Percentiles rank a stretch among this genome's conserved stretches.
phyloP scores from a whole-genome alignment of 2,113 vertebrate species.

The human region GRCh38 chr11:69200001-69200500 shows the following conservation, averaged over 20 bases:
- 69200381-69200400: constrained; percentile 71
- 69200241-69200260: background rate
- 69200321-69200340: constrained; percentile 33
- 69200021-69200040: constrained; percentile 33
- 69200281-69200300: constrained; percentile 24
- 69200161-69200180: constrained; percentile 24
- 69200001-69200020: background rate
- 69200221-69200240: constrained; percentile 57
- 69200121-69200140: background rate
- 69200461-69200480: constrained; percentile 87
- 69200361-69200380: constrained; percentile 75
- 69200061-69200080: constrained; percentile 54
- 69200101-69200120: background rate
- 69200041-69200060: constrained; percentile 37
- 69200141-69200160: constrained; percentile 42
- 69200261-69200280: constrained; percentile 53
- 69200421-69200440: constrained; percentile 73
- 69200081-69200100: background rate
- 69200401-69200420: constrained; percentile 62
- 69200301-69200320: constrained; percentile 54
- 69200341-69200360: constrained; percentile 65
- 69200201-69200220: constrained; percentile 57
- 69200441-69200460: constrained; percentile 87
- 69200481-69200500: constrained; percentile 83
- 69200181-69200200: constrained; percentile 41